Percentiles rank a stretch among this genome's conserved stretches.
Evolutionary conservation across 2,888 invertebrate species (phyloP).

Genomic region (Lithophane ornitopus): DNA sequence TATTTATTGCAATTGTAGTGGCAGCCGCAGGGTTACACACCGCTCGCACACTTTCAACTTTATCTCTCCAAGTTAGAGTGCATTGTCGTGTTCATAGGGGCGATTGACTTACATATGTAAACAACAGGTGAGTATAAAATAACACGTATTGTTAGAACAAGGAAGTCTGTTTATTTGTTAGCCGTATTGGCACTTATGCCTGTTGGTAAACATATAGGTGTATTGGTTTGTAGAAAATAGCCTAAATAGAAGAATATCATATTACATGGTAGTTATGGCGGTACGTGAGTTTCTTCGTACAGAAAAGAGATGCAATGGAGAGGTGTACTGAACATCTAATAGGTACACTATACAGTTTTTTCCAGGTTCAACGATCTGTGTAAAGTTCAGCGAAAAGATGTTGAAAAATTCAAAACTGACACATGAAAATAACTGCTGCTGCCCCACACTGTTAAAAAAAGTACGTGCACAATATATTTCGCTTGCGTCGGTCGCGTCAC

Average conservation of each 20-base stretch:
- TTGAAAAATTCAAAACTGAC: neutral
- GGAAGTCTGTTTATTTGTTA: conserved; percentile 46
- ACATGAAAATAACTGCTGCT: neutral
- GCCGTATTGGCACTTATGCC: conserved; percentile 30
- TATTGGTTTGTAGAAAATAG: conserved; percentile 17
- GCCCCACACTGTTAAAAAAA: conserved; percentile 18
- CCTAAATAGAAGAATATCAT: neutral
- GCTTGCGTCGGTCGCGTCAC: conserved; percentile 28
- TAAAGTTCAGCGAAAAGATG: neutral
- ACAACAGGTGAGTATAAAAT: conserved; percentile 60
- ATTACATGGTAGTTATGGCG: neutral
- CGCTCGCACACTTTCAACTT: conserved; percentile 13
- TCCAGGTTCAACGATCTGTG: neutral
- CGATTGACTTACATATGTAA: conserved; percentile 45
- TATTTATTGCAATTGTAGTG: conserved; percentile 67
- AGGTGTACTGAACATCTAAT: neutral
- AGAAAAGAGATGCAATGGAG: neutral
- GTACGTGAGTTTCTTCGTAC: neutral
- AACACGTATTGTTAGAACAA: conserved; percentile 59
- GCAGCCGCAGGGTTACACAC: conserved; percentile 20
- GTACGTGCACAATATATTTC: conserved; percentile 4
- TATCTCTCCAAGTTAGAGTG: conserved; percentile 17
- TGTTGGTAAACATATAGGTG: neutral
- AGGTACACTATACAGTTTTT: neutral
- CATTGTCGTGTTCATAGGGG: neutral